Conservation (phyloP, 1,140 invertebrate species). For the Battus philenor region DNA sequence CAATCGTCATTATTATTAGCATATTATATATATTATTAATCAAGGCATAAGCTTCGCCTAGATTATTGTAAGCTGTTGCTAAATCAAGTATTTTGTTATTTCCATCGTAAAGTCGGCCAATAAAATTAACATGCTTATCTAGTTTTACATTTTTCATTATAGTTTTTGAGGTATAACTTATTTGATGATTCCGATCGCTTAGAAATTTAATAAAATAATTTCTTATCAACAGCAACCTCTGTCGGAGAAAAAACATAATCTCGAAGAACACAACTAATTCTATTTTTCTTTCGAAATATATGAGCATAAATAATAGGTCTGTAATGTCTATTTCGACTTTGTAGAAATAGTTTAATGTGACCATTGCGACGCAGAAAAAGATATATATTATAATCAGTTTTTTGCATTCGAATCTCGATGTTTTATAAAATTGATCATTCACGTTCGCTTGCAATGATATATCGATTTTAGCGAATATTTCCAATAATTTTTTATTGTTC, state of each 20-base stretch:
- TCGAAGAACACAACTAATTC: conserved; percentile 30
- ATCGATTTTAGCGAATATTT: conserved; percentile 25
- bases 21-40: conserved; percentile 34
- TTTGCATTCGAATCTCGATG: not conserved
- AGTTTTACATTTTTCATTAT: conserved; percentile 3
- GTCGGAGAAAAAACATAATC: conserved; percentile 25
- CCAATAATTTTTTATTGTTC: conserved; percentile 12
- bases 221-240: conserved; percentile 27
- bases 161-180: conserved; percentile 5
- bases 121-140: conserved; percentile 25
- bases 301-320: conserved; percentile 8
- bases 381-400: not conserved
- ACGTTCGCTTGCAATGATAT: conserved; percentile 8
- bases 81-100: conserved; percentile 35
- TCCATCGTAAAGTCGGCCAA: conserved; percentile 22
- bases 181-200: conserved; percentile 23
- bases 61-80: conserved; percentile 25
- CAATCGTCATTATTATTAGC: conserved; percentile 35
- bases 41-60: conserved; percentile 29
- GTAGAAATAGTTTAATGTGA: not conserved
- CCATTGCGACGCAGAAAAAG: not conserved
- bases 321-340: not conserved
- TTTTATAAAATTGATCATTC: not conserved
- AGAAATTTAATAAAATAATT: conserved; percentile 27
- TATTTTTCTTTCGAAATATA: conserved; percentile 29